Conservation (phyloP, 2,797 vertebrate species). For the Florisuga fusca region DNA sequence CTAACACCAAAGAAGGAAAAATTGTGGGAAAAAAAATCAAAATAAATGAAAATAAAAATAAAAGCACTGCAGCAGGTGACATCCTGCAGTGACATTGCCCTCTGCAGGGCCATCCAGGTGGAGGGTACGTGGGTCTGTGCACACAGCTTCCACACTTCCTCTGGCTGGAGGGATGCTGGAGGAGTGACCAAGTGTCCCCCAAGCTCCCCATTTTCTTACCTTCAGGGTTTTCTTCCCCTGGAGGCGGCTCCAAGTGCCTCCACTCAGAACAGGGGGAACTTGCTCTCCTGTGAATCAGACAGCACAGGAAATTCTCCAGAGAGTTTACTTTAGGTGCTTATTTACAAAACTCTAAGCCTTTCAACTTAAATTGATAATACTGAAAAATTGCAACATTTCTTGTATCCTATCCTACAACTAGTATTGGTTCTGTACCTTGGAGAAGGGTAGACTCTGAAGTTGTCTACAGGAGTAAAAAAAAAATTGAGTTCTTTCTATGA, state of each 20-base stretch:
- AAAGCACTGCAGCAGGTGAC: neutral
- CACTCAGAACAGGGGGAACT: neutral
- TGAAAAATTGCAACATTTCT: neutral
- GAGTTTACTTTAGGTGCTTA: neutral
- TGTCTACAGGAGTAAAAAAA: neutral
- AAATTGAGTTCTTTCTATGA: neutral
- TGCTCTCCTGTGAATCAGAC: neutral
- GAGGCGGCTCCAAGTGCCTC: too few relatives aligned
- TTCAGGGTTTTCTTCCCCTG: neutral
- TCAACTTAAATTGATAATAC: neutral
- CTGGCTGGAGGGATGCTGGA: neutral
- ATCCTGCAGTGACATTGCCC: neutral
- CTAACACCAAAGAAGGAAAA: neutral
- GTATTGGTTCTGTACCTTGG: neutral
- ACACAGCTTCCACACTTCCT: neutral
- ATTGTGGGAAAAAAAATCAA: neutral
- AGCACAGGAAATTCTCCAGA: neutral
- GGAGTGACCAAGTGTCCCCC: neutral
- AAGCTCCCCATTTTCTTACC: neutral
- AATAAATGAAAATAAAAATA: neutral
- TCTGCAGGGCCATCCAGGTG: neutral
- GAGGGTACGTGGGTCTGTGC: fast-evolving
- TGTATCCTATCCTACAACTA: neutral
- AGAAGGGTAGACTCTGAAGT: neutral
- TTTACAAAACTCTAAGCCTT: neutral